phyloP scores from a whole-genome alignment of 1,140 invertebrate genomes.

The Drosophila nigrodunni region DNA sequence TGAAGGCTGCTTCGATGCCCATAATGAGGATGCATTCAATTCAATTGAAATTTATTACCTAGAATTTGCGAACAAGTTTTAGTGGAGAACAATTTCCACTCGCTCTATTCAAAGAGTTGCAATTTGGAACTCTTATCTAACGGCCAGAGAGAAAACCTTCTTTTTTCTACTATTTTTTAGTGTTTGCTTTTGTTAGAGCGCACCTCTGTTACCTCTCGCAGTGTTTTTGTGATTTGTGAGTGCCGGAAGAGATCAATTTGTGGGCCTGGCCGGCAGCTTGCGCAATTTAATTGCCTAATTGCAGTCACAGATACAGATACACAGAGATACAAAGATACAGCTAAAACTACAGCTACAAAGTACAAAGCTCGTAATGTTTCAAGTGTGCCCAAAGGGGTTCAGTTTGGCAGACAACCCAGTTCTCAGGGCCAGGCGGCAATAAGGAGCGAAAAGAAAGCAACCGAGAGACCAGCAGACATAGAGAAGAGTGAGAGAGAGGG shows the following conservation, averaged over 20 bases:
- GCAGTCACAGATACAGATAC: constrained; percentile 19
- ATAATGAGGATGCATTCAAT: constrained; percentile 48
- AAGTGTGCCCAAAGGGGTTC: constrained; percentile 11
- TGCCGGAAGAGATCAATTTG: constrained; percentile 61
- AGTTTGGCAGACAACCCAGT: constrained; percentile 22
- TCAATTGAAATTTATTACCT: constrained; percentile 18
- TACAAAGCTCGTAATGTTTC: constrained; percentile 10
- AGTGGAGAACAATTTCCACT: not conserved
- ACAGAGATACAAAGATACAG: constrained; percentile 25
- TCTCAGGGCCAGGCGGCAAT: constrained; percentile 20
- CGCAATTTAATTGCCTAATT: constrained; percentile 60
- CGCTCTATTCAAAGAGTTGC: constrained; percentile 1
- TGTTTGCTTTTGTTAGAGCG: not conserved
- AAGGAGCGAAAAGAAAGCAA: not conserved
- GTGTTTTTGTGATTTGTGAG: constrained; percentile 14
- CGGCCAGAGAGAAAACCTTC: not conserved
- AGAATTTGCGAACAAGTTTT: not conserved
- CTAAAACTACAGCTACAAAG: constrained; percentile 13
- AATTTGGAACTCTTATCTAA: constrained; percentile 15
- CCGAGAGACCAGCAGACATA: not conserved
- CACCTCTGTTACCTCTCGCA: constrained; percentile 21
- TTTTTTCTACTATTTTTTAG: not conserved
- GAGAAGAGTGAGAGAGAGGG: not conserved
- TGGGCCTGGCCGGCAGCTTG: constrained; percentile 48
- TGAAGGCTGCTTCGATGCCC: constrained; percentile 1